Evolutionary conservation across 2,113 vertebrate genomes (phyloP), one percentile per base, ranked within the genome.

Genomic region (Pterocles orientalis): DNA sequence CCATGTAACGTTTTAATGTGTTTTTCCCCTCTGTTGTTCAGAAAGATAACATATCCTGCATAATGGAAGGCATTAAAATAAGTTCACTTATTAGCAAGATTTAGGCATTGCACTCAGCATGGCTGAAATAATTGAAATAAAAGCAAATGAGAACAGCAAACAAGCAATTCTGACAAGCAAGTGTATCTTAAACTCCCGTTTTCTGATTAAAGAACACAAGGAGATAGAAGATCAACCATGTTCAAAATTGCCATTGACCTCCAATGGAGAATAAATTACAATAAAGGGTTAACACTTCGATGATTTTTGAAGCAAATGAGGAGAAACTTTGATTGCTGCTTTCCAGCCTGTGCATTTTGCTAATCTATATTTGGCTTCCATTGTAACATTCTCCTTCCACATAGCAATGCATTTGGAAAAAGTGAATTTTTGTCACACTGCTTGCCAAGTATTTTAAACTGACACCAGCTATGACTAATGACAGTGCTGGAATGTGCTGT

Each of bases 401-500:
- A 95, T 83, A 97, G 96, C 93, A 96, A 95, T 89, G 70, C 87
- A 48, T 86, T 92, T 97, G 97, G 97, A 97, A 98, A 96, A 97
- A 95, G 86, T 97, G 91, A 97, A 94, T 95, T 97, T 97, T 96
- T 94, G 94, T 97, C 88, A 96, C 92, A 97, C 90, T 96, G 91
- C 95, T 97, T 97, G 98, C 97, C 97, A 98, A 98, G 89, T 95
- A 94, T 96, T 96, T 96, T 95, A 97, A 97, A 94, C 97, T 98
- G 97, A 98, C 97, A 98, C 94, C 91, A 95, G 86, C 93, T 85
- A 72, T 98, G 97, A 98, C 97, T 98, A 98, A 98, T 98, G 98
- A 97, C 62, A 93, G 92, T 82, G 93, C 83, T 97, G 97, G 98
- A 98, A 98, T 98, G 97, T 95, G 97, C 96, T 97, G 97, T 95